Evolutionary conservation across 2,888 invertebrate species (phyloP).

Genomic region (Euproctis similis): DNA sequence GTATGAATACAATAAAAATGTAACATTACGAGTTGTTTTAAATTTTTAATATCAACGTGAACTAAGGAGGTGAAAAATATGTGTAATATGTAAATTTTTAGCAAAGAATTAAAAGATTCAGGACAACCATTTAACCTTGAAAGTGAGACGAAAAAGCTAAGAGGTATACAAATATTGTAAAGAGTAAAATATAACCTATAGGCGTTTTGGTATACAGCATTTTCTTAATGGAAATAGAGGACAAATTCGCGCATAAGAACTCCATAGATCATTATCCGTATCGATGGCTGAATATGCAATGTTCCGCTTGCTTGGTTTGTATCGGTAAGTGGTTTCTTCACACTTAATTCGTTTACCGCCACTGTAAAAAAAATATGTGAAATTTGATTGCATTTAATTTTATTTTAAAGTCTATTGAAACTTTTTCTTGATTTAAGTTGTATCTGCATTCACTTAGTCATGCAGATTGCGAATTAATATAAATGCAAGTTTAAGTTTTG

Average conservation of each 20-base stretch:
- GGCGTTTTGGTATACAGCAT: conserved; percentile 18
- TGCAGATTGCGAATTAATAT: conserved; percentile 18
- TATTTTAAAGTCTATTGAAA: background rate
- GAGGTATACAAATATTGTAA: conserved; percentile 19
- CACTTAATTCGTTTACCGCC: conserved; percentile 64
- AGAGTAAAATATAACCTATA: conserved; percentile 22
- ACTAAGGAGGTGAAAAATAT: conserved; percentile 7
- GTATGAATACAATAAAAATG: background rate
- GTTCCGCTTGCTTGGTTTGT: conserved; percentile 48
- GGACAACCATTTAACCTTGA: conserved; percentile 58
- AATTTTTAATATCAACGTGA: conserved; percentile 8
- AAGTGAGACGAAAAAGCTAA: conserved; percentile 50
- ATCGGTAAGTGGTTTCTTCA: conserved; percentile 56
- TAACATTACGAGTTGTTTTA: conserved; percentile 6
- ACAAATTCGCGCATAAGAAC: conserved; percentile 37
- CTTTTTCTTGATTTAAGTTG: conserved; percentile 12
- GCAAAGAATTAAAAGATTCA: conserved; percentile 30
- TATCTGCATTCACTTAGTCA: conserved; percentile 10
- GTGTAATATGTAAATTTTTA: conserved; percentile 28
- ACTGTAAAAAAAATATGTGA: conserved; percentile 42
- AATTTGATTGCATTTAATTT: background rate
- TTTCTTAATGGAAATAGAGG: conserved; percentile 25
- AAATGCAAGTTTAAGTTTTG: conserved; percentile 14
- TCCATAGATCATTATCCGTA: conserved; percentile 41
- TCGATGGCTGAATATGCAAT: conserved; percentile 28